Evolutionary conservation across 23 tunicate species (phyloP), one percentile per base, ranked within the genome.

Genomic region (Ascidia mentula): DNA sequence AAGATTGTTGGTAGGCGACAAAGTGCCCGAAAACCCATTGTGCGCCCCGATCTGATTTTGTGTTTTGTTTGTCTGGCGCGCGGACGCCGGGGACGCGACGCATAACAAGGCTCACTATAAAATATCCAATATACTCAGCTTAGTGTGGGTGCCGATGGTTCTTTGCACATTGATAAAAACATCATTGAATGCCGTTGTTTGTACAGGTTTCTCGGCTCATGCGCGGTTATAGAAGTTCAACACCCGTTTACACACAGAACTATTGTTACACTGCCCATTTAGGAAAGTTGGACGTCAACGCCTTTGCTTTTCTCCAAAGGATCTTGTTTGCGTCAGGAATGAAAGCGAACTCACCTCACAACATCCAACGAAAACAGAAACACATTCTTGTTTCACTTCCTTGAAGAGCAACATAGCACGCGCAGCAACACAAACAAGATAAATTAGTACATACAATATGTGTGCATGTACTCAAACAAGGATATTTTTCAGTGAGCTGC

Each of bases 1-100:
- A 6, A 53, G 65, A 53, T 53, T 53, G 65, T 53, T 53, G 65
- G 65, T 53, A 53, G 65, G 65, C 65, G 65, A 53, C 65, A 53
- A 53, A 53, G 65, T 53, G 65, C 28, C 65, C 22, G 65, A 53
- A 53, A 53, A 53, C 28, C 65, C 13, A 53, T 53, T 53, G 65
- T 53, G 65, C 65, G 65, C 13, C 13, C 65, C 65, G 4, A 53
- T 3, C 65, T 53, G 22, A 28, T 53, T 53, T 53, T 53, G 65
- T 53, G 65, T 53, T 53, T 53, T 53, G 65, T 53, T 53, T 53
- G 65, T 53, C 65, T 53, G 7, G 65, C 65, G n/a, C n/a, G n/a
- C n/a, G 65, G 65, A 26, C 24, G 65, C 65, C 24, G 65, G 65
- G 24, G 24, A 53, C 65, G 7, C 2, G 65, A 28, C 24, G 53